These are phyloP conservation scores for Lycaena phlaeas DNA, from an alignment of 2,888 invertebrate species.

Conservation along the genomic window DNA sequence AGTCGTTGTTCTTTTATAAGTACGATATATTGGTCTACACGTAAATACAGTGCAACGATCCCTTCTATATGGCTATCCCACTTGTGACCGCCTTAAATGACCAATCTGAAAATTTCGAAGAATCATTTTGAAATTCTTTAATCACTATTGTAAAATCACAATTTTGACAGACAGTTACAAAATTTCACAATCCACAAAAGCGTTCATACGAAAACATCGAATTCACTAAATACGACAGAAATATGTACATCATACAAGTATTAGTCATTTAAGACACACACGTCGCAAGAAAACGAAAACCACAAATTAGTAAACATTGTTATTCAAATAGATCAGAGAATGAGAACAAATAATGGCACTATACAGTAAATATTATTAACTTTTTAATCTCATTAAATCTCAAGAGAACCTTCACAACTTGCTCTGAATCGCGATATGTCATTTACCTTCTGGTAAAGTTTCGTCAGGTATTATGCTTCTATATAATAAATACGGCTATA, in stretches of 20 bases:
- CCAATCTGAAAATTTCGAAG: conserved; percentile 57
- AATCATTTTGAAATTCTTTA: conserved; percentile 9
- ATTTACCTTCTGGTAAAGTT: conserved; percentile 2
- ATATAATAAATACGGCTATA: conserved; percentile 6
- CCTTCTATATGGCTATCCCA: conserved; percentile 56
- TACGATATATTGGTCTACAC: conserved; percentile 26
- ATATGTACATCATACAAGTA: background rate
- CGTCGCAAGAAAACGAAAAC: conserved; percentile 2
- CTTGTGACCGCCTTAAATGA: conserved; percentile 68
- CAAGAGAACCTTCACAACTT: background rate
- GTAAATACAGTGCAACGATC: conserved; percentile 19
- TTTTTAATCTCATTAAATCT: conserved; percentile 6
- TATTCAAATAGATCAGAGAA: background rate
- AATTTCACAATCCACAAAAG: background rate
- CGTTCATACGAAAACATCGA: background rate
- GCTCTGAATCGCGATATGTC: background rate
- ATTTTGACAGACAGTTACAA: background rate
- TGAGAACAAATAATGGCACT: conserved; percentile 4
- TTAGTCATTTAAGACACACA: background rate
- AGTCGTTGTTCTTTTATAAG: conserved; percentile 59
- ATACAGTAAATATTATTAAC: conserved; percentile 1
- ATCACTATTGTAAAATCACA: background rate
- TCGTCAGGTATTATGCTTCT: conserved; percentile 1
- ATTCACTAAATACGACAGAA: background rate
- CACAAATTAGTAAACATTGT: background rate